Conservation (phyloP, 1,140 invertebrate species). For the Nymphalis io region DNA sequence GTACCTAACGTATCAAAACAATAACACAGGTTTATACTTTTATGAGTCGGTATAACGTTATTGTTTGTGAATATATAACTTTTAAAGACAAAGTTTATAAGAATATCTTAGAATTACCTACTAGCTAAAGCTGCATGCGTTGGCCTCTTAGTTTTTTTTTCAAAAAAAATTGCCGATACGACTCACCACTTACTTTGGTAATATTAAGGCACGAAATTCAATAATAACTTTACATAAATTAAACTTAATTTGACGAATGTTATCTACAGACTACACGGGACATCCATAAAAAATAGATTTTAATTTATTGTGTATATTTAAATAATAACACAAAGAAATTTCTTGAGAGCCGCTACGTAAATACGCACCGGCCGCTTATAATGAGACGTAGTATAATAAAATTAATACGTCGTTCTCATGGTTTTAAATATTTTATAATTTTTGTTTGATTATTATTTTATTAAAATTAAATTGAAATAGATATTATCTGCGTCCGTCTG, state of each 20-base stretch:
- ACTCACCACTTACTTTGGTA: too few species aligned
- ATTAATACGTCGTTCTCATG: neutral
- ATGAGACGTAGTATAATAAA: too few species aligned
- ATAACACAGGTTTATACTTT: neutral
- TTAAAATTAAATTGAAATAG: neutral
- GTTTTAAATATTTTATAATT: neutral
- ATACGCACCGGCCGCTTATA: neutral
- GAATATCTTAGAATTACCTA: too few species aligned
- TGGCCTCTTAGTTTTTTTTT: too few species aligned
- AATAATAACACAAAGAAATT: neutral
- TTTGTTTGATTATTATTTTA: neutral
- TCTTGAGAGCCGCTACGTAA: neutral
- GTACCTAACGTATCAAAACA: conserved; percentile 13
- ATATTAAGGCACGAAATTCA: too few species aligned
- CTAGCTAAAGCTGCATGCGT: neutral
- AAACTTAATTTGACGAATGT: too few species aligned
- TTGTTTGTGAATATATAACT: neutral
- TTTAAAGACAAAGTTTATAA: too few species aligned
- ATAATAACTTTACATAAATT: too few species aligned
- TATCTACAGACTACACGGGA: too few species aligned
- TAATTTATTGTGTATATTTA: too few species aligned
- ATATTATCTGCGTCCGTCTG: neutral
- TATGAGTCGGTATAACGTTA: neutral
- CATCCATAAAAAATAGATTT: too few species aligned
- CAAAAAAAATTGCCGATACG: too few species aligned